Conservation (phyloP, 2,888 invertebrate species). For the Macrosiphum euphorbiae region DNA sequence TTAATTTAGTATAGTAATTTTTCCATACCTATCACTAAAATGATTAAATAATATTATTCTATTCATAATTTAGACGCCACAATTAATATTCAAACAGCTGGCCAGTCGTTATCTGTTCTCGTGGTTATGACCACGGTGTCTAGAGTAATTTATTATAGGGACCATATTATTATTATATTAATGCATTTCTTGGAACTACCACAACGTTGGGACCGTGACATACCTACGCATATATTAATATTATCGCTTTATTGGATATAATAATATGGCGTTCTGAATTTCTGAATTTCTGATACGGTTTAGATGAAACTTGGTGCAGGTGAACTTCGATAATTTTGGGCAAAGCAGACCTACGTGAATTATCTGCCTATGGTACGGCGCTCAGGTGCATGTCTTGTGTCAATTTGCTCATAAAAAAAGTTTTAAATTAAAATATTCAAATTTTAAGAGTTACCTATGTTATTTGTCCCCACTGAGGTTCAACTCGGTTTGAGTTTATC, state of each 20-base stretch:
- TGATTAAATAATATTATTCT: neutral
- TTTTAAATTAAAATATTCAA: neutral
- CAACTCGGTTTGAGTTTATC: neutral
- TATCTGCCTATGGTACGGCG: neutral
- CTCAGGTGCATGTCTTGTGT: neutral
- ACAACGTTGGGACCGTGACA: neutral
- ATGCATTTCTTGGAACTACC: neutral
- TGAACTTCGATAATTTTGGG: neutral
- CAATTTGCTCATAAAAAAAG: neutral
- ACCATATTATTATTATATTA: neutral
- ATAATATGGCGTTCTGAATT: neutral
- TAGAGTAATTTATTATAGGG: neutral
- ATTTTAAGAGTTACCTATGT: neutral
- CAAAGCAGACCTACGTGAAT: neutral
- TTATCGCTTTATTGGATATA: neutral
- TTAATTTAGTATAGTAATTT: neutral
- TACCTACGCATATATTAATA: neutral
- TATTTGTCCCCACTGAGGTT: neutral
- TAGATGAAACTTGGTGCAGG: neutral
- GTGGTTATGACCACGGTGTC: neutral
- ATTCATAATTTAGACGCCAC: neutral
- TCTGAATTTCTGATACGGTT: neutral
- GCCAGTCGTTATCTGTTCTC: neutral
- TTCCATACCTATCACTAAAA: neutral
- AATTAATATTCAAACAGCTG: neutral